Evolutionary conservation across 1,140 invertebrate species (phyloP), one percentile per base, ranked within the genome.

Genomic region (Glossosoma conforme): DNA sequence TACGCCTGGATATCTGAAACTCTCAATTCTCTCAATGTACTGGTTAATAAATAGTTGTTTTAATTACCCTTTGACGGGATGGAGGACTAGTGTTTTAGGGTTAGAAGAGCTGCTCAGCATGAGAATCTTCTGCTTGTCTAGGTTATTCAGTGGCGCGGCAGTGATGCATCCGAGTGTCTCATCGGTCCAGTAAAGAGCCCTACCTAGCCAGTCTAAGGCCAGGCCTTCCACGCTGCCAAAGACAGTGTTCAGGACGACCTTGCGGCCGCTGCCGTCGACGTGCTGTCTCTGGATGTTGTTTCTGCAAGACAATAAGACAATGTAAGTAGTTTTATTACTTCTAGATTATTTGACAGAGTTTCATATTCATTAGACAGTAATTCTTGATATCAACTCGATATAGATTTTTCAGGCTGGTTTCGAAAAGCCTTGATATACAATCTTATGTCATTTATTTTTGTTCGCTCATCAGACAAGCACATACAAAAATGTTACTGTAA

Each of bases 131-230:
- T 72, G 65, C 33, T 74, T 66, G 17, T 66, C 64, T 2, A 75
- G 61, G 59, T 80, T 73, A 20, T 74, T 66, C 41, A 88, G 62
- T 19, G 75, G 73, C 14, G 80, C 76, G 20, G 85, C 83, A 60
- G 74, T 78, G 56, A 89, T 79, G 8, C 70, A 68, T 3, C 76
- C 74, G 47, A 77, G 66, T 30, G 76, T 75, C 62, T 82, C 79
- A 68, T 87, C 86, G 33, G 85, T 84, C 86, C 87, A 93, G 71
- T 91, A 94, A 21, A 93, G 60, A 65, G 91, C 90, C 22, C 81
- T 72, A 33, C 81, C 79, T 62, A 89, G 79, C 85, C 85, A 89
- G 67, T 93, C 89, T 25, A 89, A 76, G 30, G 86, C 84, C 25
- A 89, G 61, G 28, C 87, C 83, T 69, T 84, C 79, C 69, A 81